phyloP scores from a whole-genome alignment of 1,140 invertebrate genomes.

The Hesperophylax magnus region DNA sequence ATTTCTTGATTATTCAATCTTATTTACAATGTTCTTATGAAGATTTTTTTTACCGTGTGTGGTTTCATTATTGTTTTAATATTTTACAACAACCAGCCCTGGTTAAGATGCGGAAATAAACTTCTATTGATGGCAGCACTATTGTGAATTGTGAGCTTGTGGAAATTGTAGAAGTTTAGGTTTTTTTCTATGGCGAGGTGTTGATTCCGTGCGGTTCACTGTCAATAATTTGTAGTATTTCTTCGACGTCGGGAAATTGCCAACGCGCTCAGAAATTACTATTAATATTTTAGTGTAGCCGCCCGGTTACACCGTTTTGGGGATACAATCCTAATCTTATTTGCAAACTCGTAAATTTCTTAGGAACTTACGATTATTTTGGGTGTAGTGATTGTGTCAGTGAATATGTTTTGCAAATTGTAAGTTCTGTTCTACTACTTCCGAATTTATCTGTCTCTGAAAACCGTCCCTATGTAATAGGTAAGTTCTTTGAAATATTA shows the following conservation, averaged over 20 bases:
- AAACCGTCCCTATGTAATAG: neutral
- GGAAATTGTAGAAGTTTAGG: neutral
- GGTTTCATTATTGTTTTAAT: too few relatives aligned
- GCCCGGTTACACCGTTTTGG: neutral
- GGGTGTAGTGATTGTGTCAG: constrained; percentile 34
- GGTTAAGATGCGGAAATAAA: too few relatives aligned
- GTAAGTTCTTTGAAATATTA: constrained; percentile 10
- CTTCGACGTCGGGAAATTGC: constrained; percentile 26
- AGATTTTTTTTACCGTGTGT: too few relatives aligned
- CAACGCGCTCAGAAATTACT: constrained; percentile 15
- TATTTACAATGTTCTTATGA: too few relatives aligned
- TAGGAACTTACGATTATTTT: constrained; percentile 11
- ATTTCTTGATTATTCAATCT: too few relatives aligned
- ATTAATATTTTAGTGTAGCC: neutral
- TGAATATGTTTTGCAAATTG: constrained; percentile 30
- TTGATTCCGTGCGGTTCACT: constrained; percentile 34
- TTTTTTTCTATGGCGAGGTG: constrained; percentile 34
- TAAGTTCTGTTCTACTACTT: constrained; percentile 31
- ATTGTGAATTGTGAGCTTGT: neutral
- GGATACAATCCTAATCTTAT: neutral
- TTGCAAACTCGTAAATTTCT: neutral
- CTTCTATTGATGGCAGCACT: neutral
- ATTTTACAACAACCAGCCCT: too few relatives aligned
- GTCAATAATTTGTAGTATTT: constrained; percentile 30
- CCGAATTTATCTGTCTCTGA: constrained; percentile 9